These are phyloP conservation scores for Cinclus mexicanus DNA, from an alignment of 2,113 vertebrate genomes.

Conservation along the genomic window DNA sequence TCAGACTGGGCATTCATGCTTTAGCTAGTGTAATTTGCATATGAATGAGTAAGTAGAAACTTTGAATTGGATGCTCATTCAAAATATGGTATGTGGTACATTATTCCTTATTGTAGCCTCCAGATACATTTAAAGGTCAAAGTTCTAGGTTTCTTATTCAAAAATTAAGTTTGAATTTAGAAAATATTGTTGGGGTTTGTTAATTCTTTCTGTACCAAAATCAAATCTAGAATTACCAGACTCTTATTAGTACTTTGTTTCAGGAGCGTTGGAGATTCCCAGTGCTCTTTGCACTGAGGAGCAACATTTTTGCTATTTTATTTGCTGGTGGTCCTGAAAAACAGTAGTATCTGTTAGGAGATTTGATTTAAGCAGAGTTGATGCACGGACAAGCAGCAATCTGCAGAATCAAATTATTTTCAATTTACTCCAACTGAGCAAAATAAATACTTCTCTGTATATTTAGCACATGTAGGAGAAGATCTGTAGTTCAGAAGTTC, in stretches of 20 bases:
- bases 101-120: background rate
- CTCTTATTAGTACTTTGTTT: background rate
- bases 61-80: conserved; percentile 46
- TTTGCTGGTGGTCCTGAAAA: background rate
- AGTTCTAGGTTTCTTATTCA: background rate
- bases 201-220: background rate
- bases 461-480: background rate
- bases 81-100: conserved; percentile 14
- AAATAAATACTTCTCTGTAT: background rate
- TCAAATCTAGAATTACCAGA: background rate
- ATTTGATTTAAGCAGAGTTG: background rate
- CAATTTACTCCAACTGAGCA: background rate
- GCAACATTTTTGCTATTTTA: background rate
- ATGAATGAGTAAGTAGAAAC: conserved; percentile 33
- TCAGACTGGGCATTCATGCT: background rate
- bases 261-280: background rate
- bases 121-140: background rate
- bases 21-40: conserved; percentile 44
- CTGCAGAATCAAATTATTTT: background rate
- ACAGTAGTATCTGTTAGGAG: background rate
- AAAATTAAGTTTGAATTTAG: background rate
- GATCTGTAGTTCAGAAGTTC: background rate
- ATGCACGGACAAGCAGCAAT: background rate
- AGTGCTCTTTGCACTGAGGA: background rate
- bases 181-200: rapidly evolving